Base-by-base conservation (phyloP, 2,888 invertebrate species). In the Cremastinae sp. region DNA sequence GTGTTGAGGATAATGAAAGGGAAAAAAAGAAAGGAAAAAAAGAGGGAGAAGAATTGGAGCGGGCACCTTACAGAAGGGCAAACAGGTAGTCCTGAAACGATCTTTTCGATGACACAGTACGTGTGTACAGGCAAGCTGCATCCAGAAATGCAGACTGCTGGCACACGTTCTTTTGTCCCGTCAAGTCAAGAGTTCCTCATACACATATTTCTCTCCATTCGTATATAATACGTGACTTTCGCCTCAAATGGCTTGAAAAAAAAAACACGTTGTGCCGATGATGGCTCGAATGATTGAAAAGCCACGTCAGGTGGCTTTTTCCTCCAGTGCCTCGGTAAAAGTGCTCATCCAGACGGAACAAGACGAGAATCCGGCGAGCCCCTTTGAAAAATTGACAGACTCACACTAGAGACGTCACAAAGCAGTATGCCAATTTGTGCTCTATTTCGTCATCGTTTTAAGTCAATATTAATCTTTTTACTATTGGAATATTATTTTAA, bases 261-360 rank as follows among this genome's bases (percentile, higher is more conserved):
- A 12, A 5, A 37, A 28, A 53, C 55, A 55, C 20, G 20, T 39
- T 16, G 37, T 20, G 56, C n/a, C n/a, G n/a, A n/a, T n/a, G n/a
- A 37, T 16, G 47, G 16, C 43, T 64, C 7, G 64, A 12, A 55
- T 37, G 71, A 56, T 12, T 47, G 61, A 62, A 61, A 75, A 70
- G 9, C 20, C 47, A 61, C 66, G 75, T 75, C 75, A 75, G 75
- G 75, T 75, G 71, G 75, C 66, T 75, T 75, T 75, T 75, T n/a
- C 75, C 47, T 56, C 12, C 12, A 51, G 49, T 16, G 56, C 37
- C 43, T 37, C 43, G 43, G 59, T 64, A 20, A 18, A 20, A 45
- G 45, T 14, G 22, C 14, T 20, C 3, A 20, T 18, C 20, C 9
- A 20, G 16, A 9, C 10, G 20, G 14, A 18, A 47, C 55, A 47